Evolutionary conservation across 2,888 invertebrate genomes (phyloP).

Genomic region (Dynastes hyllus): DNA sequence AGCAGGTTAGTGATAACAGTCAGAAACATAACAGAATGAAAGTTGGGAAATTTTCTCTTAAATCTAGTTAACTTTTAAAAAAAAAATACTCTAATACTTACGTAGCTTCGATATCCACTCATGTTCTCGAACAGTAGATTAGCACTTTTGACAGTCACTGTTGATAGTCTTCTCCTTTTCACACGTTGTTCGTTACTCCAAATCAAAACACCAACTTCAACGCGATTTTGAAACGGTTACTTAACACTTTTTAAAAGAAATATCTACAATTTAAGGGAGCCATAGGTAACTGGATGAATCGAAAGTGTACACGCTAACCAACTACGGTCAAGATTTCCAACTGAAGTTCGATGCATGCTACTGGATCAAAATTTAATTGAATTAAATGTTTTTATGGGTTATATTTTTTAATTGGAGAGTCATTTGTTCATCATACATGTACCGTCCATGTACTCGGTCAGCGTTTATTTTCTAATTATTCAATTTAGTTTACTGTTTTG

Average conservation of each 20-base stretch:
- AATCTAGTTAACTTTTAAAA: too few relatives aligned
- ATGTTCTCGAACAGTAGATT: slow-evolving; percentile 54
- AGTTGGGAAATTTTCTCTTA: too few relatives aligned
- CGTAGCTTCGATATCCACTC: slow-evolving; percentile 63
- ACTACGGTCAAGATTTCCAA: not conserved
- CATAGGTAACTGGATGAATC: not conserved
- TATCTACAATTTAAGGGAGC: too few relatives aligned
- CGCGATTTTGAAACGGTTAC: too few relatives aligned
- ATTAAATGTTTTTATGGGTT: slow-evolving; percentile 32
- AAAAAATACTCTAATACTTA: slow-evolving; percentile 55
- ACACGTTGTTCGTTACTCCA: too few relatives aligned
- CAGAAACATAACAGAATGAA: too few relatives aligned
- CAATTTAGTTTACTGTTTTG: slow-evolving; percentile 3
- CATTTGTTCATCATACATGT: slow-evolving; percentile 36
- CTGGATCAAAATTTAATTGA: slow-evolving; percentile 48
- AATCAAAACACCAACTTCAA: too few relatives aligned
- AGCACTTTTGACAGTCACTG: slow-evolving; percentile 49
- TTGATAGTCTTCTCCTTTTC: not conserved
- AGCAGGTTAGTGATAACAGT: too few relatives aligned
- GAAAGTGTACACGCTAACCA: not conserved
- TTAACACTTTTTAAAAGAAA: too few relatives aligned
- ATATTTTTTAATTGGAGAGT: slow-evolving; percentile 42
- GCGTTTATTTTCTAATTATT: slow-evolving; percentile 20
- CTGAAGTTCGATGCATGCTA: slow-evolving; percentile 24
- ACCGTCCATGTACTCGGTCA: not conserved